phyloP scores from a whole-genome alignment of 2,797 vertebrate genomes.

The Danio jaintianensis region DNA sequence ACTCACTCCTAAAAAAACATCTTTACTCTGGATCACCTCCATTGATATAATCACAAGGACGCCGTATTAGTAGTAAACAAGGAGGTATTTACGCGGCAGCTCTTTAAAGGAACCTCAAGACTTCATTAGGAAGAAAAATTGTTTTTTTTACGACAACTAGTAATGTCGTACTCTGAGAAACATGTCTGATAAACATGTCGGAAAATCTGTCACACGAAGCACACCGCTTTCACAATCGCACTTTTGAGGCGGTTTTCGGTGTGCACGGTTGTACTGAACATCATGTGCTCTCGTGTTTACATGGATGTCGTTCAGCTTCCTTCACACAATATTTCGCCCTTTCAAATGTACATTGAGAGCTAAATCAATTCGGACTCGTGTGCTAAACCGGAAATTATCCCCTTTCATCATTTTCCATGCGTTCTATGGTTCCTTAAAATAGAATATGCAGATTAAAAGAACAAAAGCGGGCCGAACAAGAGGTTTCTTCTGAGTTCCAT shows the following conservation, averaged over 20 bases:
- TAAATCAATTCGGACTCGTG: slow-evolving; percentile 15
- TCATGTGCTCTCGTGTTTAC: slow-evolving; percentile 52
- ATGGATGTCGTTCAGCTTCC: slow-evolving; percentile 25
- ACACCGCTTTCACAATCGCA: neutral
- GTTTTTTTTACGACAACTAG: neutral
- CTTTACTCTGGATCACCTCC: slow-evolving; percentile 9
- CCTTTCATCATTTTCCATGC: slow-evolving; percentile 31
- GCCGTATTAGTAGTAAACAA: slow-evolving; percentile 12
- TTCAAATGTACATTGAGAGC: neutral
- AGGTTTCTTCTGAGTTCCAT: neutral
- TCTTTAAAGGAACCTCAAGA: neutral
- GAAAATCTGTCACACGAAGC: slow-evolving; percentile 42
- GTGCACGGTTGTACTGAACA: slow-evolving; percentile 36
- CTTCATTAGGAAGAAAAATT: neutral
- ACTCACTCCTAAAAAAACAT: slow-evolving; percentile 10
- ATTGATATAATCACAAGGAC: neutral
- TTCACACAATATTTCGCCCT: slow-evolving; percentile 1
- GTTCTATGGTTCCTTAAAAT: slow-evolving; percentile 2
- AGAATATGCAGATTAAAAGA: neutral
- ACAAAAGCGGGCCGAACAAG: slow-evolving; percentile 27
- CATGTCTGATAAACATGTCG: slow-evolving; percentile 58
- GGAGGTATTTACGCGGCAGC: neutral
- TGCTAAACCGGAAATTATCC: slow-evolving; percentile 29
- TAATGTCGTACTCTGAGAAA: slow-evolving; percentile 61
- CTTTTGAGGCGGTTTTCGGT: neutral